These are phyloP conservation scores for Eurystomus glaucurus DNA, from an alignment of 2,797 vertebrate species.

Conservation along the genomic window DNA sequence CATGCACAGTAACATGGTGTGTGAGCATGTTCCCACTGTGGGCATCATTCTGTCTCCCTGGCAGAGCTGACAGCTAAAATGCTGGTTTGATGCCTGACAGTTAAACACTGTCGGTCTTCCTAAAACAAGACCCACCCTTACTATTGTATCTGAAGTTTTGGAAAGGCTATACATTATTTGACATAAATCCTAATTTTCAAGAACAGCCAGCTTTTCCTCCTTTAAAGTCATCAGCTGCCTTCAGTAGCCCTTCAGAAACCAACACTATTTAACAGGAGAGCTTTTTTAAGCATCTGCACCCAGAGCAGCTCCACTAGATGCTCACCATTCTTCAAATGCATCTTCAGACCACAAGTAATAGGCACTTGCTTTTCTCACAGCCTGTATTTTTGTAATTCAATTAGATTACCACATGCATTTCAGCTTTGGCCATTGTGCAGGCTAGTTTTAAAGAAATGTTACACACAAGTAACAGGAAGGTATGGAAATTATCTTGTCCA, in stretches of 20 bases:
- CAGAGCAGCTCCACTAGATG: background rate
- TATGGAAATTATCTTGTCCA: background rate
- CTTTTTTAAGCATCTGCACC: background rate
- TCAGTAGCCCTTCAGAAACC: background rate
- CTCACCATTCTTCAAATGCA: background rate
- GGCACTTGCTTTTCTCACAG: background rate
- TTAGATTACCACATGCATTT: background rate
- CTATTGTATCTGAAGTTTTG: background rate
- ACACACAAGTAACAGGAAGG: background rate
- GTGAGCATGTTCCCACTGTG: rapidly evolving
- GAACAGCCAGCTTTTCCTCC: background rate
- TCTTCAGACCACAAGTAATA: background rate
- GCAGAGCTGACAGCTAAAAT: background rate
- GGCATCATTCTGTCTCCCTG: background rate
- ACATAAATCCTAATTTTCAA: background rate
- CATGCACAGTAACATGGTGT: background rate
- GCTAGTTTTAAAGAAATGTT: background rate
- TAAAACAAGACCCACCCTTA: background rate
- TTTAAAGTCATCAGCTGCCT: background rate
- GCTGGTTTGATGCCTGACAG: background rate
- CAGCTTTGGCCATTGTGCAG: background rate
- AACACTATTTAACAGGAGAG: background rate
- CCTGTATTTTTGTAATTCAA: background rate
- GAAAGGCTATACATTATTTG: background rate
- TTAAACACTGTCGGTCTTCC: background rate